A percentile compares a stretch with the other conserved stretches of the same genome.
These are phyloP conservation scores for Trichonephila clavipes DNA, from an alignment of 1,140 invertebrate species.

Conservation along the genomic window DNA sequence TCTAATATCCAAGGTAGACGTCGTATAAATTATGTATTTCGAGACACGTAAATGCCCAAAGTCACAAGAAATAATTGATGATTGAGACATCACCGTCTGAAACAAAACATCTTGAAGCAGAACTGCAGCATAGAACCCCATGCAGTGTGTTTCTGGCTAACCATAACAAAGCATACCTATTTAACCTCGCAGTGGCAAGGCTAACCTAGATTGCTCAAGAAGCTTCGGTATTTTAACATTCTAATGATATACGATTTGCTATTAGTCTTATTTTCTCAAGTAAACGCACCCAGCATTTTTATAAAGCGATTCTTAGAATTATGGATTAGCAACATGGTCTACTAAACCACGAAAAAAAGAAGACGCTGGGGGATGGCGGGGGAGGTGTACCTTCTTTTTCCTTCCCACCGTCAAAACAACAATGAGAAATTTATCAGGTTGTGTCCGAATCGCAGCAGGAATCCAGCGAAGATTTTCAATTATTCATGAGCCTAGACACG, in stretches of 20 bases:
- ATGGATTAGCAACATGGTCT: neutral
- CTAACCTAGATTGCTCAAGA: neutral
- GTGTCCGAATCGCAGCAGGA: neutral
- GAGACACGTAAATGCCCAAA: too few relatives aligned
- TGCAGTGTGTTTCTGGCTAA: neutral
- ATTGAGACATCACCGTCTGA: neutral
- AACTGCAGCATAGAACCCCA: neutral
- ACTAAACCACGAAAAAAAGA: neutral
- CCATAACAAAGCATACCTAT: neutral
- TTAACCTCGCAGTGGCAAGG: neutral
- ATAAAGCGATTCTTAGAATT: neutral
- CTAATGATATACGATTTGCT: constrained; percentile 1
- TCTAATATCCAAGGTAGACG: too few relatives aligned
- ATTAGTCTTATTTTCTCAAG: neutral
- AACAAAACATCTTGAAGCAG: too few relatives aligned
- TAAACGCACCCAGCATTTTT: constrained; percentile 3
- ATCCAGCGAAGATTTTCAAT: neutral
- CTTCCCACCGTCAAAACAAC: neutral
- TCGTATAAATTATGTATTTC: too few relatives aligned
- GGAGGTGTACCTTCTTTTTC: neutral
- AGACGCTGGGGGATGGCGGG: neutral
- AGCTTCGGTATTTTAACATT: constrained; percentile 3
- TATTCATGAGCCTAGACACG: neutral
- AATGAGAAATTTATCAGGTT: constrained; percentile 27
- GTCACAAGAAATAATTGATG: too few relatives aligned